phyloP scores from a whole-genome alignment of 2,113 vertebrate genomes.

The Corynorhinus townsendii region DNA sequence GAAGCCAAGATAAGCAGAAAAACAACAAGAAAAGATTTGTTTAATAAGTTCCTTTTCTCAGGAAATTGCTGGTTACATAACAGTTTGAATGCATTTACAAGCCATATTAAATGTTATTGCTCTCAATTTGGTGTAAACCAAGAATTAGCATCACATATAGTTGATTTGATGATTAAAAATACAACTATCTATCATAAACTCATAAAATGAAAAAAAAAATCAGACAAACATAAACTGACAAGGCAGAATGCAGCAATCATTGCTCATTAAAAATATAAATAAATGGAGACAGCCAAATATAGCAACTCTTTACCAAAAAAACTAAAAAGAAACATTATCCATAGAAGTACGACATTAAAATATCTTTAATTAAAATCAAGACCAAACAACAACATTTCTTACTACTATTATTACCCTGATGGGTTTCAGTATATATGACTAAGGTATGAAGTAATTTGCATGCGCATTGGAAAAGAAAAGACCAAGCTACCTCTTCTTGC shows the following conservation, averaged over 20 bases:
- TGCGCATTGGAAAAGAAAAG: not conserved
- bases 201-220: not conserved
- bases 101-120: not conserved
- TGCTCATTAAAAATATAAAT: constrained; percentile 34
- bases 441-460: not conserved
- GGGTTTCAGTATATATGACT: not conserved
- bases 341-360: not conserved
- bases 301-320: not conserved
- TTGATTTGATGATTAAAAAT: not conserved
- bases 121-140: not conserved
- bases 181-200: not conserved
- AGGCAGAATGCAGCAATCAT: not conserved
- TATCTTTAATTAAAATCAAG: not conserved
- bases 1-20: not conserved
- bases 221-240: not conserved
- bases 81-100: not conserved
- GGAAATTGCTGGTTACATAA: not conserved
- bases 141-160: not conserved
- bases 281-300: not conserved
- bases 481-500: not conserved
- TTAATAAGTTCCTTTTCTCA: not conserved
- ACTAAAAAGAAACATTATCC: not conserved
- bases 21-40: not conserved
- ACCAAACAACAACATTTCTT: not conserved
- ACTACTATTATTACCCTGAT: not conserved